These are phyloP conservation scores for Astropecten irregularis DNA, from an alignment of 53 echinoderm and acorn worm species.

Conservation along the genomic window DNA sequence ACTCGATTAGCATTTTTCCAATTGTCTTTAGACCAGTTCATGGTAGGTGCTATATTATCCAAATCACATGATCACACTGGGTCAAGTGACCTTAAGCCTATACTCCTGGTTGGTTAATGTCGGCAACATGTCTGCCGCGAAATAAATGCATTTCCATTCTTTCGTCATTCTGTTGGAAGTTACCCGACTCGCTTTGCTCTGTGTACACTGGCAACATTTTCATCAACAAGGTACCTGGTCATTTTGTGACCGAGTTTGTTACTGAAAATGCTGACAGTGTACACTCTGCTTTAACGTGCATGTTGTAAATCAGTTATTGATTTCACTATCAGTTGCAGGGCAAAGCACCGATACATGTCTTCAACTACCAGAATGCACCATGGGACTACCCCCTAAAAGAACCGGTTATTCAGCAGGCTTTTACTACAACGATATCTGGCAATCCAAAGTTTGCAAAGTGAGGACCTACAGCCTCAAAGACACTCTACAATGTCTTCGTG, in stretches of 20 bases:
- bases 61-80: too few relatives aligned
- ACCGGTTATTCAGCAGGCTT: not conserved
- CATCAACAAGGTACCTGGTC: too few relatives aligned
- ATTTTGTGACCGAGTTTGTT: too few relatives aligned
- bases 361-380: not conserved
- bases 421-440: constrained; percentile 36
- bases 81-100: not conserved
- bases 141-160: too few relatives aligned
- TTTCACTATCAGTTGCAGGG: too few relatives aligned
- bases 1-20: not conserved
- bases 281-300: too few relatives aligned
- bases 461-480: constrained; percentile 26
- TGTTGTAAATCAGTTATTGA: not conserved
- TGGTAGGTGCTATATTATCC: not conserved
- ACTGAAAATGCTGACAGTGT: too few relatives aligned
- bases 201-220: too few relatives aligned
- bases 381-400: constrained; percentile 25
- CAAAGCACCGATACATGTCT: not conserved
- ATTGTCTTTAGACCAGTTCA: not conserved
- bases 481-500: constrained; percentile 49
- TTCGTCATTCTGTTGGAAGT: not conserved
- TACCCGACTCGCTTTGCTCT: not conserved
- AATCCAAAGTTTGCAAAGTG: constrained; percentile 56
- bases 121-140: too few relatives aligned
- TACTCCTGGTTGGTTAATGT: not conserved